A percentile compares a stretch with the other conserved stretches of the same genome.
phyloP scores from a whole-genome alignment of 2,113 vertebrate genomes.

The Trematomus loennbergii region DNA sequence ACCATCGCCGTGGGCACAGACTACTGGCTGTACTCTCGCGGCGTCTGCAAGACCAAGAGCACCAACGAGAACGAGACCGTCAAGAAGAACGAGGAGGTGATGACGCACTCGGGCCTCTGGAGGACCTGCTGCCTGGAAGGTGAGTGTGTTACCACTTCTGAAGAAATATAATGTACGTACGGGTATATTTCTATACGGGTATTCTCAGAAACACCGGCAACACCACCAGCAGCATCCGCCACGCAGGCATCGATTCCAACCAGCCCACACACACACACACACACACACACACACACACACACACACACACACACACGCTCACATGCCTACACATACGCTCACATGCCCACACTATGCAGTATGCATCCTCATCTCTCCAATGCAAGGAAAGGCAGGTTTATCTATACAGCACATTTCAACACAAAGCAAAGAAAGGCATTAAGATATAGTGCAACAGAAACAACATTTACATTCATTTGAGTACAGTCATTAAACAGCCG shows the following conservation, averaged over 20 bases:
- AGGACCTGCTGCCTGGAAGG: constrained; percentile 99
- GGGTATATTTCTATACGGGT: not conserved
- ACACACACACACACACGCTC: constrained; percentile 49
- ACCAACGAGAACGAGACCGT: constrained; percentile 98
- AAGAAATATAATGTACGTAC: not conserved
- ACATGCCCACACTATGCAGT: constrained; percentile 53
- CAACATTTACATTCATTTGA: too few species aligned
- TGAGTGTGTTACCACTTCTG: constrained; percentile 44
- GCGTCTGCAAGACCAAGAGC: constrained; percentile 93
- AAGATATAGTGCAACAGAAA: too few species aligned
- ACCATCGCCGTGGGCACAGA: too few species aligned
- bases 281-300: constrained; percentile 48
- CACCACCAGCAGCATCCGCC: constrained; percentile 16
- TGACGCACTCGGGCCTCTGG: constrained; percentile 99
- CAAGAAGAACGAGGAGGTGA: constrained; percentile 99
- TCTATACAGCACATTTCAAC: too few species aligned
- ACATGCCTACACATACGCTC: constrained; percentile 52
- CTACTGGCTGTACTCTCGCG: too few species aligned
- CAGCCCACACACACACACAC: too few species aligned
- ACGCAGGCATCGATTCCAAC: constrained; percentile 45
- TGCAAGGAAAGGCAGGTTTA: too few species aligned
- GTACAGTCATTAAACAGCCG: too few species aligned
- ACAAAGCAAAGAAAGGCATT: too few species aligned
- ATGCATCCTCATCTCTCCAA: constrained; percentile 40
- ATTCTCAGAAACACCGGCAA: constrained; percentile 12